Base-by-base conservation (phyloP, 1,140 invertebrate species). In the Pseudomyrmex pallidus region DNA sequence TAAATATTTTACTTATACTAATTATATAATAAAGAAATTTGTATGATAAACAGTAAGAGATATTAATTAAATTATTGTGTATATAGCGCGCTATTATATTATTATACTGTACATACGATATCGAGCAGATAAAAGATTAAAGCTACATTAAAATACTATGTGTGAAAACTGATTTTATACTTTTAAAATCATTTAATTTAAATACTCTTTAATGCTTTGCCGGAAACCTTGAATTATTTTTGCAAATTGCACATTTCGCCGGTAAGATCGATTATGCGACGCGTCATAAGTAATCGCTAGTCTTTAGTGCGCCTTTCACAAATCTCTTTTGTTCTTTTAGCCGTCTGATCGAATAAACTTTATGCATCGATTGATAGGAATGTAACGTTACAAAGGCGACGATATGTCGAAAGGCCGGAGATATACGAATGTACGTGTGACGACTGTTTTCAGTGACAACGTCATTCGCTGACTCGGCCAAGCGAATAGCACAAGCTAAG, bases 321-420 rank as follows among this genome's bases (percentile, higher is more conserved):
- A 80, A 80, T 80, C 70, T 66, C 66, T 80, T 80, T 70, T 46
- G 52, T 72, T 56, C 54, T 61, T 57, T 72, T 50, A 80, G 64
- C 35, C 15, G 76, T 70, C 54, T 54, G 54, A 59, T 80, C 76
- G 76, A 72, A 61, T 72, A 48, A 17, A 15, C 66, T 80, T 80
- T 72, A 70, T 59, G 76, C 76, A 70, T 50, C 66, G 76, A 72
- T 80, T 80, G 76, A 25, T 66, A 80, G 66, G 76, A 80, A 72
- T 80, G 54, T 59, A 59, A 72, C 44, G 66, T 70, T 59, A 20
- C 20, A 78, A 15, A 50, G 54, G 64, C 48, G 76, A 57, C 66
- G 66, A 70, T 59, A 59, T 50, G 66, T 61, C 54, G 74, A 48
- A 56, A 35, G 7, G 20, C 10, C 46, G 20, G 20, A 61, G 22